These are phyloP conservation scores for Deladenus siricidicola DNA, from an alignment of 2,888 invertebrate species.

Conservation along the genomic window DNA sequence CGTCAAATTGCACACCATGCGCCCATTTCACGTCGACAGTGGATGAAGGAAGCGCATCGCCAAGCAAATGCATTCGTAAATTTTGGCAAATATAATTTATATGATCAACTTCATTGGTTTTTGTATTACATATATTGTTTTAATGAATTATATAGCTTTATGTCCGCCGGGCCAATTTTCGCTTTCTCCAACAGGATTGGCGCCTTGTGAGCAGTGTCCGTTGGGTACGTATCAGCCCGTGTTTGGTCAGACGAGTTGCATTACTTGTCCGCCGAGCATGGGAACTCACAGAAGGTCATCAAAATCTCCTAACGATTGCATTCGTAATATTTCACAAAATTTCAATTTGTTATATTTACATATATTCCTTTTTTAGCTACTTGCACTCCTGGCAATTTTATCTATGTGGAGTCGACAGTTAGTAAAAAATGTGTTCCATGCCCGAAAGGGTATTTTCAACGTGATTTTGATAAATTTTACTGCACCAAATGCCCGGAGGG, in stretches of 20 bases:
- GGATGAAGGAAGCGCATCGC: conserved; percentile 3
- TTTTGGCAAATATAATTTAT: neutral
- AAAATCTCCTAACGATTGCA: conserved; percentile 11
- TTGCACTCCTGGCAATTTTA: conserved; percentile 2
- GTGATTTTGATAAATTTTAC: neutral
- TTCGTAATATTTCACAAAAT: conserved; percentile 5
- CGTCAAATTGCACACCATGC: conserved; percentile 19
- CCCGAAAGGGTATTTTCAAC: conserved; percentile 13
- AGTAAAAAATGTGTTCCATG: conserved; percentile 1
- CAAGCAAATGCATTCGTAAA: conserved; percentile 13
- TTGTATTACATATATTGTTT: neutral
- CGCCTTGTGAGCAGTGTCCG: conserved; percentile 21
- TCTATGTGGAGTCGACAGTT: neutral
- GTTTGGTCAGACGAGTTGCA: conserved; percentile 14
- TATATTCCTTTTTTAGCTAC: conserved; percentile 1
- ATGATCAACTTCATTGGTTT: neutral
- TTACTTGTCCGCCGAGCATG: conserved; percentile 9
- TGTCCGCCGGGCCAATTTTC: conserved; percentile 20
- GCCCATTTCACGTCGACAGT: conserved; percentile 14
- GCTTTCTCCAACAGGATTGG: conserved; percentile 20
- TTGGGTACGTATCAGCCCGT: conserved; percentile 20
- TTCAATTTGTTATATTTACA: neutral
- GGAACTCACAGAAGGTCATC: conserved; percentile 15
- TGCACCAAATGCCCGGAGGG: conserved; percentile 18
- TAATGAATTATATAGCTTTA: conserved; percentile 3